A percentile compares a stretch with the other conserved stretches of the same genome.
Evolutionary conservation across 2,888 invertebrate genomes (phyloP).

Genomic region (Cerastoderma edule): DNA sequence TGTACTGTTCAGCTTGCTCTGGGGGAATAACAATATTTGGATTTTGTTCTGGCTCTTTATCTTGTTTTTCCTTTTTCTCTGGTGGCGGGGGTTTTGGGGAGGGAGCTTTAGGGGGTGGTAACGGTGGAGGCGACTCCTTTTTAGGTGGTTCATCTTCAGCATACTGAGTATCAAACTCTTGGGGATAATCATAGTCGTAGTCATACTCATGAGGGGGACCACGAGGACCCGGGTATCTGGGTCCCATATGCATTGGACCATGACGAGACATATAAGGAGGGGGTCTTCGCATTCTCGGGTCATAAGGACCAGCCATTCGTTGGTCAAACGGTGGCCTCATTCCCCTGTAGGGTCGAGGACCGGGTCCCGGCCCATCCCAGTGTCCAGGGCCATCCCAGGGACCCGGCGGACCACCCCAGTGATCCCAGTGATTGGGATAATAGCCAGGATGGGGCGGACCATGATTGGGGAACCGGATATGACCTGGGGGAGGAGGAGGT

Average conservation of each 20-base stretch:
- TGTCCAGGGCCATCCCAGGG: slow-evolving; percentile 52
- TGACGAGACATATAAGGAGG: slow-evolving; percentile 52
- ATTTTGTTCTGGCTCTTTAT: slow-evolving; percentile 68
- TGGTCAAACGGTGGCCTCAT: slow-evolving; percentile 68
- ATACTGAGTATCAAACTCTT: slow-evolving; percentile 18
- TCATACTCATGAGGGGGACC: slow-evolving; percentile 63
- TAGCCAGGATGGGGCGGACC: slow-evolving; percentile 61
- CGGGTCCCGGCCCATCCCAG: slow-evolving; percentile 52
- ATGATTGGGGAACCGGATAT: slow-evolving; percentile 53
- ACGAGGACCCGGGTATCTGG: slow-evolving; percentile 58
- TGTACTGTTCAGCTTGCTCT: slow-evolving; percentile 81
- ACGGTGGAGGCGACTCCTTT: slow-evolving; percentile 69
- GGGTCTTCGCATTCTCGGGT: slow-evolving; percentile 55
- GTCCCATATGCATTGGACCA: slow-evolving; percentile 57
- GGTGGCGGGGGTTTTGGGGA: slow-evolving; percentile 79
- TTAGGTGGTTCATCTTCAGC: slow-evolving; percentile 50
- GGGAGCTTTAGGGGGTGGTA: slow-evolving; percentile 76
- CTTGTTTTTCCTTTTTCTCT: slow-evolving; percentile 70
- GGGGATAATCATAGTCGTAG: slow-evolving; percentile 36
- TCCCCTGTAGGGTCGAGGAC: slow-evolving; percentile 60
- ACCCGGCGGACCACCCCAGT: slow-evolving; percentile 55
- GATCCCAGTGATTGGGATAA: slow-evolving; percentile 47
- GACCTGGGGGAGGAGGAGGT: slow-evolving; percentile 52
- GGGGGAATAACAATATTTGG: slow-evolving; percentile 78
- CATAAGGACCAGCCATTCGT: slow-evolving; percentile 61